Percentiles rank a stretch among this genome's conserved stretches.
These are phyloP conservation scores for Amniataba percoides DNA, from an alignment of 2,797 vertebrate species.

Conservation along the genomic window DNA sequence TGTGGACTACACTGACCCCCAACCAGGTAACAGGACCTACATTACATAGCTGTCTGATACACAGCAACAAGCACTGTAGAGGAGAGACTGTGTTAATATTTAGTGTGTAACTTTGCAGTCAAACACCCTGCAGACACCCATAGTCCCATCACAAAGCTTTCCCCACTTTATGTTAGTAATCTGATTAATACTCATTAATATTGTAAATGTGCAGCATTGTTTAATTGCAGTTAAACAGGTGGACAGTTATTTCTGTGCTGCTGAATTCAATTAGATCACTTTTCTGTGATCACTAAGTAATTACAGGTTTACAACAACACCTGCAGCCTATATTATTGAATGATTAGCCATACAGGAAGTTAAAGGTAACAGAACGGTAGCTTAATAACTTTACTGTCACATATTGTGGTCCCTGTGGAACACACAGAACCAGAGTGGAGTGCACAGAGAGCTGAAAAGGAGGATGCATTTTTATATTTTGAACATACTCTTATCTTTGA, in stretches of 20 bases:
- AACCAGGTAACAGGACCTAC: conserved; percentile 88
- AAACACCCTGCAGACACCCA: neutral
- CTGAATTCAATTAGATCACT: no score
- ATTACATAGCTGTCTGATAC: neutral
- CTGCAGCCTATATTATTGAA: no score
- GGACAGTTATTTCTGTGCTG: no score
- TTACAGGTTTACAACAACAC: no score
- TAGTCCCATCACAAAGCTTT: neutral
- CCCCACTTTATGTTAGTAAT: neutral
- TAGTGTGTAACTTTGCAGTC: neutral
- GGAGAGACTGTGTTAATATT: neutral
- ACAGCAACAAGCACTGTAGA: neutral
- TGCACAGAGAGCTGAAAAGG: no score
- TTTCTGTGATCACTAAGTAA: no score
- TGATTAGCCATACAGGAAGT: no score
- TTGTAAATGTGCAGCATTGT: no score
- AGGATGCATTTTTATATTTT: neutral
- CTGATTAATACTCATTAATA: no score
- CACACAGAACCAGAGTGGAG: neutral
- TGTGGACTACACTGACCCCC: conserved; percentile 98
- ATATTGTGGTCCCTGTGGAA: neutral
- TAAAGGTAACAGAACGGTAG: no score
- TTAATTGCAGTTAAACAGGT: no score
- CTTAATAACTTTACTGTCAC: neutral
- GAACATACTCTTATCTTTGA: neutral